Evolutionary conservation across 2,113 vertebrate genomes (phyloP).

Genomic region (Merops nubicus): DNA sequence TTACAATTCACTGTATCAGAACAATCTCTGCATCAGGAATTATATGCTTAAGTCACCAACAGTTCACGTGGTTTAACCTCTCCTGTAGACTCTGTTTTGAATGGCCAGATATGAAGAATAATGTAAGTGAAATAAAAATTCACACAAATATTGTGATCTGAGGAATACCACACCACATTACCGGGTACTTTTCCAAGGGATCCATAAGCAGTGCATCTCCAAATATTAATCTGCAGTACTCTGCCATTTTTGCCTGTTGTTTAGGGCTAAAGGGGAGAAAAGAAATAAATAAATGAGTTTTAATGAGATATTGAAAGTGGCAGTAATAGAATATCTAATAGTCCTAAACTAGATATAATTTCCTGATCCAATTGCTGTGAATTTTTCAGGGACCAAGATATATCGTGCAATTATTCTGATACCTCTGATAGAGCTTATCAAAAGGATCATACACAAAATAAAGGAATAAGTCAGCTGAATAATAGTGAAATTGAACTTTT

Average conservation of each 20-base stretch:
- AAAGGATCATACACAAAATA: not conserved
- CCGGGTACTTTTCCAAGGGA: slow-evolving; percentile 92
- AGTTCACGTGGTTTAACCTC: not conserved
- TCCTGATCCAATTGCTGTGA: not conserved
- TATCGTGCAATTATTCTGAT: not conserved
- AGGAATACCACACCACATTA: slow-evolving; percentile 72
- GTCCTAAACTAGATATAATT: not conserved
- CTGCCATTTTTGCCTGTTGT: slow-evolving; percentile 99
- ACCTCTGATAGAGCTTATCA: not conserved
- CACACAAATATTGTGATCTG: not conserved
- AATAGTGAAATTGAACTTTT: not conserved
- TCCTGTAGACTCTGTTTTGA: not conserved
- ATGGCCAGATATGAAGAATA: not conserved
- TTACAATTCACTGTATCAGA: not conserved
- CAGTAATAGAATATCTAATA: not conserved
- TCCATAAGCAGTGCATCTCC: slow-evolving; percentile 95
- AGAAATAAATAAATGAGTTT: not conserved
- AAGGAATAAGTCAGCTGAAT: not conserved
- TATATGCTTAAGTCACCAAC: not conserved
- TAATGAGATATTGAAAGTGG: not conserved
- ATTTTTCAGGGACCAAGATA: not conserved
- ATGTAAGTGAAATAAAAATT: not conserved
- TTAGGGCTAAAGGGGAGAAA: slow-evolving; percentile 83
- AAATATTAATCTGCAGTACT: slow-evolving; percentile 97
- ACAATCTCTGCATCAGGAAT: not conserved